Conservation (phyloP, 1,140 invertebrate species). For the Drosophila ogumai region DNA sequence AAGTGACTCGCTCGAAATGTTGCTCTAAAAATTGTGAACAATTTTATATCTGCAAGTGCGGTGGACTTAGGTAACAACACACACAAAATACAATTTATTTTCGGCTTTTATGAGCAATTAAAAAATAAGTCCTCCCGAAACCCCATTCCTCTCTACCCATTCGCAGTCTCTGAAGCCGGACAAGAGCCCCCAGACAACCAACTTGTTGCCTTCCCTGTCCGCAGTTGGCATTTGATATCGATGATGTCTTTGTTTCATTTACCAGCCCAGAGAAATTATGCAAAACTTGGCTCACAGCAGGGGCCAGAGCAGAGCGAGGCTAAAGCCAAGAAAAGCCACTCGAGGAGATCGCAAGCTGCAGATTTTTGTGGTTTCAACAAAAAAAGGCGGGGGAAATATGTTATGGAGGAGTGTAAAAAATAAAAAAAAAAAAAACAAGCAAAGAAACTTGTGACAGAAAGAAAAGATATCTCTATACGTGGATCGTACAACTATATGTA, state of each 20-base stretch:
- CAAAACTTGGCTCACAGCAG: conserved; percentile 50
- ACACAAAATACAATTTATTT: conserved; percentile 25
- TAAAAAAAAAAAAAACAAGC: conserved; percentile 15
- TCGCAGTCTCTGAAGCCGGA: conserved; percentile 49
- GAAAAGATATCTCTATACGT: conserved; percentile 43
- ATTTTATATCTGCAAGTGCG: conserved; percentile 10
- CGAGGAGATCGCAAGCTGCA: conserved; percentile 36
- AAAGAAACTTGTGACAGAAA: conserved; percentile 50
- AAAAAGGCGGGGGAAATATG: conserved; percentile 28
- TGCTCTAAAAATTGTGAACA: conserved; percentile 22
- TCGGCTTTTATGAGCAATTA: conserved; percentile 42
- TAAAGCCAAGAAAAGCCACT: conserved; percentile 32
- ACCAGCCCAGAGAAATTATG: conserved; percentile 56
- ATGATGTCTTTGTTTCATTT: conserved; percentile 82
- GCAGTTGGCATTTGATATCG: conserved; percentile 74
- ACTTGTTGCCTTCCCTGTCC: conserved; percentile 37
- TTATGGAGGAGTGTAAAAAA: conserved; percentile 11
- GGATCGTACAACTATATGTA: conserved; percentile 37
- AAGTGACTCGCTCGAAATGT: conserved; percentile 15
- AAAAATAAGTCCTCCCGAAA: conserved; percentile 29
- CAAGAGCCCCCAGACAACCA: conserved; percentile 50
- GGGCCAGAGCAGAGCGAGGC: conserved; percentile 21
- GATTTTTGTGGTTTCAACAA: conserved; percentile 52
- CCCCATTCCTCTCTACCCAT: conserved; percentile 6
- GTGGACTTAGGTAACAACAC: conserved; percentile 28